These are phyloP conservation scores for Aporophyla nigra DNA, from an alignment of 2,888 invertebrate species.

Conservation along the genomic window DNA sequence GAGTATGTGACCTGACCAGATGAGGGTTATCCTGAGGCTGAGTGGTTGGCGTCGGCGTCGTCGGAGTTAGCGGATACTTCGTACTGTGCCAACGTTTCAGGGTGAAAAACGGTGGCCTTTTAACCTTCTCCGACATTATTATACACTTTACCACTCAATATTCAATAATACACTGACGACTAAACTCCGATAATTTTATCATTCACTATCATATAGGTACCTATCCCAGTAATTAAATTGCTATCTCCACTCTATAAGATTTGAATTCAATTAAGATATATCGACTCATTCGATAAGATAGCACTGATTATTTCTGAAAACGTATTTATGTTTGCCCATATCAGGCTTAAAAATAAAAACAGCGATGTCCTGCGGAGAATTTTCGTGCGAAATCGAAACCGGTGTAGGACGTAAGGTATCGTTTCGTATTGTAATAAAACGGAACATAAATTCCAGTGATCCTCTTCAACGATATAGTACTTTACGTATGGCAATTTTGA, in stretches of 20 bases:
- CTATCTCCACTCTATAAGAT: conserved; percentile 56
- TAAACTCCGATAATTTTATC: conserved; percentile 55
- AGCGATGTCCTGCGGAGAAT: conserved; percentile 39
- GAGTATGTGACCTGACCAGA: conserved; percentile 65
- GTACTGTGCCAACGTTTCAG: conserved; percentile 82
- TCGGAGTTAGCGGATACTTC: conserved; percentile 54
- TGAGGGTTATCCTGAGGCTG: conserved; percentile 58
- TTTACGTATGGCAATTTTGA: conserved; percentile 67
- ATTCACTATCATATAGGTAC: conserved; percentile 58
- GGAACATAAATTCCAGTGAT: conserved; percentile 68
- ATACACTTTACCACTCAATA: conserved; percentile 60
- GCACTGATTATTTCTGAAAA: conserved; percentile 40
- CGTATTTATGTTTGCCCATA: conserved; percentile 36
- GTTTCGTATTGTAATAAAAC: conserved; percentile 58
- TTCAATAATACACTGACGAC: conserved; percentile 62
- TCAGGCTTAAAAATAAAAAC: conserved; percentile 34
- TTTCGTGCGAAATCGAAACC: conserved; percentile 62
- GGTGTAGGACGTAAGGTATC: conserved; percentile 42
- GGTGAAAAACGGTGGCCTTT: conserved; percentile 81
- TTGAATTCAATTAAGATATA: conserved; percentile 52
- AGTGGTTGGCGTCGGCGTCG: conserved; percentile 30
- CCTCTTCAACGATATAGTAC: conserved; percentile 66
- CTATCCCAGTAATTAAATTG: conserved; percentile 51
- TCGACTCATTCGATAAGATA: conserved; percentile 56
- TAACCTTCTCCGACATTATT: conserved; percentile 84